These are phyloP conservation scores for Pangasius djambal DNA, from an alignment of 2,797 vertebrate genomes.

Conservation along the genomic window DNA sequence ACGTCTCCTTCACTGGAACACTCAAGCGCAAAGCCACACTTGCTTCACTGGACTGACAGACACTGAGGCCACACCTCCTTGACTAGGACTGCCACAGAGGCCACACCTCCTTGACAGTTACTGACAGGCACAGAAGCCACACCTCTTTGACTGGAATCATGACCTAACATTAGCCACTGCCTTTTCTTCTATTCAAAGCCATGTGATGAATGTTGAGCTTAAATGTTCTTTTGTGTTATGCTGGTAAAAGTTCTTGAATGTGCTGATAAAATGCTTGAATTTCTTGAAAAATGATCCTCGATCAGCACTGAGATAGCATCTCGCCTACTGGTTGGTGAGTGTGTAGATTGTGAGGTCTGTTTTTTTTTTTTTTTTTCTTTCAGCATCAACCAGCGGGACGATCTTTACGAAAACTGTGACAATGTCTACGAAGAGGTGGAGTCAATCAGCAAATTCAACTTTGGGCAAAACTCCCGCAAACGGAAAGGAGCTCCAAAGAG, in stretches of 20 bases:
- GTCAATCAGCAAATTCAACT: constrained; percentile 58
- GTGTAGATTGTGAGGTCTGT: neutral
- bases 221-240: neutral
- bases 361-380: neutral
- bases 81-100: neutral
- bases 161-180: neutral
- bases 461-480: constrained; percentile 64
- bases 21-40: too few relatives aligned
- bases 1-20: neutral
- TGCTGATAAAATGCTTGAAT: neutral
- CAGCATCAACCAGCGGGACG: constrained; percentile 58
- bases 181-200: neutral
- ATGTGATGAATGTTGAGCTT: neutral
- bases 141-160: neutral
- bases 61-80: neutral
- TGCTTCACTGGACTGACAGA: neutral
- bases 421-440: constrained; percentile 79
- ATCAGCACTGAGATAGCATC: neutral
- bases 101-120: neutral
- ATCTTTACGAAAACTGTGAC: constrained; percentile 59
- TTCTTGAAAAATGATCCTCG: neutral
- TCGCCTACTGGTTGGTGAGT: neutral
- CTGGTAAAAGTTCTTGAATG: neutral
- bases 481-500: constrained; percentile 69
- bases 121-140: neutral